These are phyloP conservation scores for Porites evermanni DNA, from an alignment of 92 coral and sea anemone species.

Conservation along the genomic window DNA sequence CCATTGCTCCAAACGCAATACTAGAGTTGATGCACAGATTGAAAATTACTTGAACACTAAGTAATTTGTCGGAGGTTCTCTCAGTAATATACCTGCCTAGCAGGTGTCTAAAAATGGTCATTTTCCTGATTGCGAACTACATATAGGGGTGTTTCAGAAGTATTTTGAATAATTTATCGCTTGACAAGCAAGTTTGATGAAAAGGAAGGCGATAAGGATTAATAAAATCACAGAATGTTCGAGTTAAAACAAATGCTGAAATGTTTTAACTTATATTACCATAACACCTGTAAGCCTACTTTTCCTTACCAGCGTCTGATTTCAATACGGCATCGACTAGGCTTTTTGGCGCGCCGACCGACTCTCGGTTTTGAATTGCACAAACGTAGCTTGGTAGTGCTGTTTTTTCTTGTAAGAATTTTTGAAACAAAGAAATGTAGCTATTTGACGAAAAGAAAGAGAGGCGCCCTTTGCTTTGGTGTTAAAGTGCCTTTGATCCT, in stretches of 20 bases:
- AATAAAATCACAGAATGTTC: background rate
- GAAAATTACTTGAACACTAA: background rate
- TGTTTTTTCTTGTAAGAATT: background rate
- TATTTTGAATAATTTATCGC: constrained; percentile 22
- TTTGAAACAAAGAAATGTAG: constrained; percentile 30
- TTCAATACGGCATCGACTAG: constrained; percentile 2
- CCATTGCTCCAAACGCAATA: constrained; percentile 1
- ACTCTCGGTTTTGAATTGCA: background rate
- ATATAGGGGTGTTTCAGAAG: constrained; percentile 1
- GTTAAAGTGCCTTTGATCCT: background rate
- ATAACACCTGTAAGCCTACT: constrained; percentile 1
- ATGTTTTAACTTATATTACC: constrained; percentile 16
- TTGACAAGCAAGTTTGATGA: background rate
- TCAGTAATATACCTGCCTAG: constrained; percentile 11
- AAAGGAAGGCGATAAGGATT: background rate
- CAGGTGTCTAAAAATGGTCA: constrained; percentile 40
- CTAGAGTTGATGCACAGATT: background rate
- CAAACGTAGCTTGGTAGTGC: constrained; percentile 1
- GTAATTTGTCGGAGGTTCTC: constrained; percentile 24
- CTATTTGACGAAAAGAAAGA: constrained; percentile 25
- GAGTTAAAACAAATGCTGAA: background rate
- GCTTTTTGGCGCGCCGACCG: constrained; percentile 2
- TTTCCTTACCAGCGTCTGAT: background rate
- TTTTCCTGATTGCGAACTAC: constrained; percentile 33
- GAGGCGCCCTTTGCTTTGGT: constrained; percentile 2